Conservation (phyloP, 2,113 vertebrate genomes). For the Odontophorus gujanensis region DNA sequence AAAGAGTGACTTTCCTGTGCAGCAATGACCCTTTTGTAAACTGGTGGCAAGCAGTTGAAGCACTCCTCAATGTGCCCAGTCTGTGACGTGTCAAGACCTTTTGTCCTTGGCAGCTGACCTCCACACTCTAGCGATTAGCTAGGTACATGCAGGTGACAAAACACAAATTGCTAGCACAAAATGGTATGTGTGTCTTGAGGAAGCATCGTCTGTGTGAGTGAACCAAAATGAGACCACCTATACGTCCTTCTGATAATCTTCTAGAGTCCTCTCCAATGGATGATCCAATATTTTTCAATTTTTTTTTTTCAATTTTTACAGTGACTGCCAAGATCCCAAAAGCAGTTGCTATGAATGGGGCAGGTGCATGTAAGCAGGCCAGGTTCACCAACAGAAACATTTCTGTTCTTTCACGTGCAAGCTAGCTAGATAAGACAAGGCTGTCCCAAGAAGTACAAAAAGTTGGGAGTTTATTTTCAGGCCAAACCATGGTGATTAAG, state of each 20-base stretch:
- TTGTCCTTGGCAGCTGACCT: not conserved
- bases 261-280: not conserved
- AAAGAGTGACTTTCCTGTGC: not conserved
- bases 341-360: not conserved
- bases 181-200: not conserved
- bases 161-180: not conserved
- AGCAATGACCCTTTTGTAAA: not conserved
- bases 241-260: not conserved
- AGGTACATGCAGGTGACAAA: not conserved
- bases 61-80: not conserved
- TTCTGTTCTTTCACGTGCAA: not conserved
- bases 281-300: not conserved
- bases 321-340: too few species aligned
- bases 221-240: not conserved
- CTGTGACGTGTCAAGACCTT: not conserved
- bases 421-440: not conserved
- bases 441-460: not conserved
- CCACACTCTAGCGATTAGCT: not conserved
- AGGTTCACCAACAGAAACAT: conserved; percentile 10
- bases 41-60: not conserved
- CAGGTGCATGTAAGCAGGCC: not conserved
- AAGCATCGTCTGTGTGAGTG: not conserved
- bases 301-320: not conserved
- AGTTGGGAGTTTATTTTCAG: not conserved
- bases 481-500: not conserved